Evolutionary conservation across 2,797 vertebrate genomes (phyloP).

Genomic region (Lepidocolaptes lacrymiger): DNA sequence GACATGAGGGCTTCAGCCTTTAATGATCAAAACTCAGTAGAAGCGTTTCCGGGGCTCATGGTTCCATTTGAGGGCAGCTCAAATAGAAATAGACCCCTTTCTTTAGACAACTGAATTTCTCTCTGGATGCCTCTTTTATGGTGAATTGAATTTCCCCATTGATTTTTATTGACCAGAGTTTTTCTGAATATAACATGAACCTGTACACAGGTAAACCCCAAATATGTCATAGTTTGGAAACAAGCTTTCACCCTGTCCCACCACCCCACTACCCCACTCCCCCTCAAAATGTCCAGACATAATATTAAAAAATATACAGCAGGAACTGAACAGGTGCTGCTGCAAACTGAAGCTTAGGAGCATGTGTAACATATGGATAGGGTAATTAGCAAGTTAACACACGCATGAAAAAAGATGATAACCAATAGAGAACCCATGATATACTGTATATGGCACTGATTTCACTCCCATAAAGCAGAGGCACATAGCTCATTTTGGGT

Average conservation of each 20-base stretch:
- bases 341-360: not conserved
- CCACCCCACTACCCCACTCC: not conserved
- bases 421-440: not conserved
- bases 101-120: not conserved
- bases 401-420: not conserved
- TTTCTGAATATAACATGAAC: not conserved
- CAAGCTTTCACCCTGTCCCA: not conserved
- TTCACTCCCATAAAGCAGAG: not conserved
- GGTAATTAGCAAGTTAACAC: slow-evolving; percentile 8
- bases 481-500: rapidly evolving
- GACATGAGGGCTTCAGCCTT: not conserved
- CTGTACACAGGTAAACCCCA: not conserved
- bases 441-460: not conserved
- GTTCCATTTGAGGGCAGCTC: not conserved
- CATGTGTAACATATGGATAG: not conserved
- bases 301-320: not conserved
- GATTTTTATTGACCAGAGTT: not conserved
- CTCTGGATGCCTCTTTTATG: not conserved
- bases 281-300: not conserved
- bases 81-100: not conserved
- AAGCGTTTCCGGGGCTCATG: not conserved
- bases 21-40: not conserved
- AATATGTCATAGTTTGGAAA: not conserved
- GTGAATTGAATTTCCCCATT: not conserved
- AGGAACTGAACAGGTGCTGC: not conserved